A percentile compares a stretch with the other conserved stretches of the same genome.
phyloP scores from a whole-genome alignment of 2,888 invertebrate genomes.

The Spodoptera littoralis region DNA sequence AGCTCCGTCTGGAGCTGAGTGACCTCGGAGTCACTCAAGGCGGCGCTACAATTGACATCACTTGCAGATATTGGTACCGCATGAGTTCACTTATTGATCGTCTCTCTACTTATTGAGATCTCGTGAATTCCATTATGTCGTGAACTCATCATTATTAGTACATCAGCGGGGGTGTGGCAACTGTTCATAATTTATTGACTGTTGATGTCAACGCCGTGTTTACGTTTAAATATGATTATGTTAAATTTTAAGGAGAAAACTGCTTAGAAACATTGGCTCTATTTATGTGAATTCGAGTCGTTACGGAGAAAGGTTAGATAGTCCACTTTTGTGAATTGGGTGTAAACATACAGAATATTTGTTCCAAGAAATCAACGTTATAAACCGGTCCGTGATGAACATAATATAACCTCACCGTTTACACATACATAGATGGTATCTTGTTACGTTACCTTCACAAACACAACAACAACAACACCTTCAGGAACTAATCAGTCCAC shows the following conservation, averaged over 20 bases:
- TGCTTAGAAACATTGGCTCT: too few species aligned
- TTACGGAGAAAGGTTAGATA: too few species aligned
- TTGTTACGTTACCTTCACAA: neutral
- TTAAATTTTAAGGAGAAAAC: too few species aligned
- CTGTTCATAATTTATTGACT: neutral
- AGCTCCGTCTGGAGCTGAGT: neutral
- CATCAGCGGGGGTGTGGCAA: neutral
- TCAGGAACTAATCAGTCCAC: conserved; percentile 44
- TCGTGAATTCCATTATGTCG: conserved; percentile 9
- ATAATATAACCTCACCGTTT: too few species aligned
- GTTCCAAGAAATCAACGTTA: too few species aligned
- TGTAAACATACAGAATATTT: too few species aligned
- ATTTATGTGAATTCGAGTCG: too few species aligned
- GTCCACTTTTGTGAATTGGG: too few species aligned
- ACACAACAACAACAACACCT: conserved; percentile 1
- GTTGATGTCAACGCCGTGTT: too few species aligned
- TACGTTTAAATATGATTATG: too few species aligned
- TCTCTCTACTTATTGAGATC: conserved; percentile 1
- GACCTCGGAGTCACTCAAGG: neutral
- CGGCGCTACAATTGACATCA: neutral
- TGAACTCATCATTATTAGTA: neutral
- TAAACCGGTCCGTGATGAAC: too few species aligned
- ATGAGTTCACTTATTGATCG: conserved; percentile 9
- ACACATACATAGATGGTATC: too few species aligned
- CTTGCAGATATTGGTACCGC: conserved; percentile 11